Base-by-base conservation (phyloP, 2,113 vertebrate species). In the Menidia beryllina region DNA sequence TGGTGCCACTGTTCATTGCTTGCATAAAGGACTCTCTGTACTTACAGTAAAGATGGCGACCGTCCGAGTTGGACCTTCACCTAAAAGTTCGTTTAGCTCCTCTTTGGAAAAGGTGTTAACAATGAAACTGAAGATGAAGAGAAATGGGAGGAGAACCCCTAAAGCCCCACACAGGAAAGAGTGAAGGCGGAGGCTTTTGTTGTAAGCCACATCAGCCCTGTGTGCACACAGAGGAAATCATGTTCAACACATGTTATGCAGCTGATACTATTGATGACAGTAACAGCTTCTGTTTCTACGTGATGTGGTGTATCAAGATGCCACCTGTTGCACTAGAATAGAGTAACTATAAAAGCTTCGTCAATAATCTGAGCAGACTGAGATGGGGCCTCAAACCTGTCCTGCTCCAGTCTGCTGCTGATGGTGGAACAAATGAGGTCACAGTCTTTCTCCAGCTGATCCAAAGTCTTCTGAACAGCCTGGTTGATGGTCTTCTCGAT, bases 401-500 rank as follows among this genome's bases (percentile, higher is more conserved):
- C 92, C 71, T 92, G 79, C 39, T 86, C 84, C 14, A 94, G 81
- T 70, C 25, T 91, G 54, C 71, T 86, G 81, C 25, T 85, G 65
- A 93, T 92, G 20, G 90, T 92, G 14, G 82, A 86, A 74, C 83
- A 89, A 76, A 94, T 92, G 11, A 93, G 84, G 76, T 92, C 88
- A 43, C 85, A 92, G 83, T 95, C 94, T 80, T 90, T 94, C 82
- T 94, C 94, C 84, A 94, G 91, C 82, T 94, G 92, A 83, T 95
- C 77, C 69, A 95, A 69, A 15, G 91, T 94, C 83, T 93, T 94
- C 87, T 94, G 93, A 45, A 94, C 91, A 0, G 93, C 92, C 86
- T 95, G 93, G 88, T 92, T 93, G 69, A 95, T 94, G 76, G 88
- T 94, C 84, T 94, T 94, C 87, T 94, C 94, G 39, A 95, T 93